Conservation (phyloP, 2,797 vertebrate species). For the Potorous gilbertii region DNA sequence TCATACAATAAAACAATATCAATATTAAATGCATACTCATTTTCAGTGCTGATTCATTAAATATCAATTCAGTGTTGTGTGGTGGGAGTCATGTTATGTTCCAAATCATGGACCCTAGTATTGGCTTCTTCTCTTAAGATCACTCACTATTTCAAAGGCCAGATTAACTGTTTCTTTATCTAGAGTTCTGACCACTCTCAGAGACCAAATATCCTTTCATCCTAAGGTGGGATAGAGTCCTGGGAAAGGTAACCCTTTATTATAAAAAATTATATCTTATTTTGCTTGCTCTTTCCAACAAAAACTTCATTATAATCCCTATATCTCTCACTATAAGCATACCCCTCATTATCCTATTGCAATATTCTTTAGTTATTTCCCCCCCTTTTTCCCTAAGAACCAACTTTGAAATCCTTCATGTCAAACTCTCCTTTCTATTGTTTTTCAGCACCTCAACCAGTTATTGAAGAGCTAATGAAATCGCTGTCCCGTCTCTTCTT, state of each 20-base stretch:
- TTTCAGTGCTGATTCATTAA: not conserved
- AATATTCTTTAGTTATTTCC: not conserved
- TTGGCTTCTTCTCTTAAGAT: not conserved
- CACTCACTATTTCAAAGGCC: not conserved
- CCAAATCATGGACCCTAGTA: not conserved
- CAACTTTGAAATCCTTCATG: not conserved
- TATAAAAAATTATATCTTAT: not conserved
- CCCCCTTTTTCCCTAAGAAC: not conserved
- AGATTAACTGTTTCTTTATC: not conserved
- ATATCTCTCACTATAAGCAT: not conserved
- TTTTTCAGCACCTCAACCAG: not conserved
- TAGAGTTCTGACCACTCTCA: not conserved
- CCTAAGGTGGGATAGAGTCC: not conserved
- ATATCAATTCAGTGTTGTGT: not conserved
- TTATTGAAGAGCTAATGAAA: not conserved
- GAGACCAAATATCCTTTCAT: not conserved
- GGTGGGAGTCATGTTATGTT: not conserved
- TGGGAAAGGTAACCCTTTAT: not conserved
- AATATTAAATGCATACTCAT: not conserved
- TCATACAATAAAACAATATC: not conserved
- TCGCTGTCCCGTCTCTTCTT: not conserved
- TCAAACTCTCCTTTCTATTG: not conserved
- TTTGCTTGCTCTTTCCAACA: not conserved
- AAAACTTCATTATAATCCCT: not conserved
- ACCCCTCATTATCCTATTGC: rapidly evolving